These are phyloP conservation scores for Oncorhynchus nerka DNA, from an alignment of 2,113 vertebrate genomes.

Conservation along the genomic window DNA sequence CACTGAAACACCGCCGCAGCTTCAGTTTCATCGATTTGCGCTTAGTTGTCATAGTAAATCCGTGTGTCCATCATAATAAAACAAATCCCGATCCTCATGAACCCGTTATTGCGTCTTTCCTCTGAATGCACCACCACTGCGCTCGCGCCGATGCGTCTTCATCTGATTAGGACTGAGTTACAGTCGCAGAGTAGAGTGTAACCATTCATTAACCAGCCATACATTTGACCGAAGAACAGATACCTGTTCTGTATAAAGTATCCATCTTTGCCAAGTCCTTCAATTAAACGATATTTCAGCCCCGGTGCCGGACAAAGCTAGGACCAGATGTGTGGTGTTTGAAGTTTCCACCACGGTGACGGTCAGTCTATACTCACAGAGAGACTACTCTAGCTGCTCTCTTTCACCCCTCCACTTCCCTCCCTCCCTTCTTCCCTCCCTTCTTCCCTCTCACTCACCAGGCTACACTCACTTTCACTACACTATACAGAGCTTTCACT, in stretches of 20 bases:
- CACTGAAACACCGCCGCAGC: constrained; percentile 87
- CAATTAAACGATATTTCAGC: constrained; percentile 7
- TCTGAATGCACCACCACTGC: neutral
- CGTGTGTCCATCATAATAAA: constrained; percentile 64
- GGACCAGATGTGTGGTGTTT: constrained; percentile 54
- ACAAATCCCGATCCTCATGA: constrained; percentile 22
- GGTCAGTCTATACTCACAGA: neutral
- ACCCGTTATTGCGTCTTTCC: constrained; percentile 16
- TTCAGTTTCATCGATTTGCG: constrained; percentile 69
- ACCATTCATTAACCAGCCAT: neutral
- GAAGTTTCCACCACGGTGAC: constrained; percentile 37
- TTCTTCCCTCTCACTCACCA: constrained; percentile 7
- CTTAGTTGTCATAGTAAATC: constrained; percentile 79
- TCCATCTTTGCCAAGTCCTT: neutral
- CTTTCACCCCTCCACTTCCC: neutral
- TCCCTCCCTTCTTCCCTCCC: neutral
- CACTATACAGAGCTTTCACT: constrained; percentile 18
- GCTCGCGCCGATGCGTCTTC: constrained; percentile 12
- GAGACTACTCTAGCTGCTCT: constrained; percentile 5
- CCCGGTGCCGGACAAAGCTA: constrained; percentile 34
- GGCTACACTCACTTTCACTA: constrained; percentile 15
- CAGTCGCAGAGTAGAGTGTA: neutral
- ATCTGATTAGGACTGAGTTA: constrained; percentile 7
- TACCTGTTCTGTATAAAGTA: constrained; percentile 1
- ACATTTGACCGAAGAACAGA: constrained; percentile 19